A percentile compares a stretch with the other conserved stretches of the same genome.
These are phyloP conservation scores for Chamaetylas fuelleborni DNA, from an alignment of 2,113 vertebrate species.

Conservation along the genomic window DNA sequence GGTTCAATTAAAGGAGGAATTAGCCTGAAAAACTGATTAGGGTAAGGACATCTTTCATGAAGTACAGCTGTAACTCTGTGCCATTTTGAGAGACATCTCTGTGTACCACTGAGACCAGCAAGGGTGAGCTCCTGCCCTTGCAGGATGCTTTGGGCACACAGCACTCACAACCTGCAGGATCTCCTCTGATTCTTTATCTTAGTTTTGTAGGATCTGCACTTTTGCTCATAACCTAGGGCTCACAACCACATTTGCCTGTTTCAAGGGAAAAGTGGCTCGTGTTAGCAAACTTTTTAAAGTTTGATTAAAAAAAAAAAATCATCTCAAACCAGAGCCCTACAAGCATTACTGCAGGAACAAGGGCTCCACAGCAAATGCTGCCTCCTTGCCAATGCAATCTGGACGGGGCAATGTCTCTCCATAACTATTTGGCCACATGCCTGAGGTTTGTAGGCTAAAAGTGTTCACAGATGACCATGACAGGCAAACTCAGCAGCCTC, in stretches of 20 bases:
- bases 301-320: not conserved
- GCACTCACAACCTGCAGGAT: not conserved
- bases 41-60: not conserved
- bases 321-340: not conserved
- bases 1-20: not conserved
- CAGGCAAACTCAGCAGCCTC: not conserved
- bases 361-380: not conserved
- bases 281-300: not conserved
- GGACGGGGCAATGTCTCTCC: not conserved
- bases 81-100: not conserved
- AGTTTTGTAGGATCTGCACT: not conserved
- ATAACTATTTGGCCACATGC: not conserved
- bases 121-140: not conserved
- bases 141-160: not conserved
- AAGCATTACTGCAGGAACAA: not conserved
- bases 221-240: not conserved
- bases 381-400: not conserved
- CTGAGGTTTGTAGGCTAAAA: not conserved
- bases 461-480: fast-evolving
- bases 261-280: not conserved
- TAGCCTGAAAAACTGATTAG: not conserved
- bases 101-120: not conserved
- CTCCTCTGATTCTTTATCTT: not conserved
- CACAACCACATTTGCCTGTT: not conserved
- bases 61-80: not conserved